Base-by-base conservation (phyloP, 2,797 vertebrate genomes). In the Neosilurus hyrtlii region DNA sequence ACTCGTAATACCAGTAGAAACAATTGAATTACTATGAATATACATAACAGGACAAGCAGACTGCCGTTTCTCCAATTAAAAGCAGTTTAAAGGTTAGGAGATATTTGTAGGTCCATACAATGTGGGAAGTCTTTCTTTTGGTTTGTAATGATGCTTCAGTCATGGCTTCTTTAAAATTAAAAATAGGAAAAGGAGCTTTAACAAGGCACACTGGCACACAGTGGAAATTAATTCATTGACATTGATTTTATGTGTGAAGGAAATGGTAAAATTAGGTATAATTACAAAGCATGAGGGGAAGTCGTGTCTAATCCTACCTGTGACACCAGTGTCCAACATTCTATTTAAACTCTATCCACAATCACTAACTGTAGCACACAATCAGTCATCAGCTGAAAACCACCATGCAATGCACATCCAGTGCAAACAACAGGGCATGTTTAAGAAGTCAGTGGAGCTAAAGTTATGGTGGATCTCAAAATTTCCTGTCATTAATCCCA, bases 1-100 rank as follows among this genome's bases (percentile, higher is more conserved):
- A 94, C 95, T 91, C 96, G 96, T 96, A 93, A 92, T 93, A 93
- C 89, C 93, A 92, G 89, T 94, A 94, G 88, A 94, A 94, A 93
- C 56, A 67, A 73, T 92, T 92, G 90, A 90, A 91, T 94, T 92
- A 91, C 93, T 95, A 95, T 93, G 96, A 94, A 96, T 95, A 95
- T 94, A 95, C 94, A 96, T 91, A 93, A 91, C 86, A 96, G 92
- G 93, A 92, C 91, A 90, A 92, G 15, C 2, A 65, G 89, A 93
- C 86, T 91, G 87, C 87, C 82, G 88, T 85, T 88, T 90, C 87
- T 86, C 84, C 90, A 90, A 88, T 83, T 90, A 83, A 90, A 81
- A 90, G 90, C 90, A 85, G 86, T 85, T 82, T 51, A 82, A 91
- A 87, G 86, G 71, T 87, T 90, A 62, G 26, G 67, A 63, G 74